Evolutionary conservation across 2,888 invertebrate genomes (phyloP), one percentile per base, ranked within the genome.

Genomic region (Drepanosiphum platanoidis): DNA sequence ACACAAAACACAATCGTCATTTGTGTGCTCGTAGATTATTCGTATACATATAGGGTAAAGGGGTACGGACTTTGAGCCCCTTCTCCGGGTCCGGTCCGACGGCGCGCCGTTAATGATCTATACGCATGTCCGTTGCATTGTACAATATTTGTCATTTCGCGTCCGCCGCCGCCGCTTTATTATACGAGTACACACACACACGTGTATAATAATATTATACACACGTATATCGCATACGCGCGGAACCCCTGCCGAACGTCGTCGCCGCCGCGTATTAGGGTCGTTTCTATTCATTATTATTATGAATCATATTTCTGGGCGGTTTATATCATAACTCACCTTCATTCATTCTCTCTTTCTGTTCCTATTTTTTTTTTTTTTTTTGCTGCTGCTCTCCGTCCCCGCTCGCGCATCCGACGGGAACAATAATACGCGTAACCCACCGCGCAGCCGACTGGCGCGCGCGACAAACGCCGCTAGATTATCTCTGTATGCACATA

Each of bases 291-390:
- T 84, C 75, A 77, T 84, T 68, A 52, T 84, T 68, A 52, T 75
- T 39, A 58, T 84, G 84, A 84, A 84, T 84, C 84, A 77, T 84
- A 84, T 84, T 84, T 84, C 84, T 84, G 84, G 84, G 84, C 84
- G 84, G 84, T 84, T 84, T 84, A 84, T 77, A 84, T 84, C 84
- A 84, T 84, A 84, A 84, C 84, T 84, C 75, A 84, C 77, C 84
- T 77, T 70, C 27, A 5, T 36, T 36, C 58, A 18, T 27, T 36
- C 68, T 18, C 68, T 68, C 18, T 34, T 18, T 34, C 30, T 58
- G 1, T 11, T 70, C 30, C 34, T 52, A 34, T 68, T 83, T 46
- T 32, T 46, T 5, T 46, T 7, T 22, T 79, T 46, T 30, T 66
- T 78, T 77, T 77, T 36, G 8, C 34, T 15, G 1, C 46, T 18